Evolutionary conservation across 2,113 vertebrate species (phyloP).

Genomic region (Amphiprion ocellaris): DNA sequence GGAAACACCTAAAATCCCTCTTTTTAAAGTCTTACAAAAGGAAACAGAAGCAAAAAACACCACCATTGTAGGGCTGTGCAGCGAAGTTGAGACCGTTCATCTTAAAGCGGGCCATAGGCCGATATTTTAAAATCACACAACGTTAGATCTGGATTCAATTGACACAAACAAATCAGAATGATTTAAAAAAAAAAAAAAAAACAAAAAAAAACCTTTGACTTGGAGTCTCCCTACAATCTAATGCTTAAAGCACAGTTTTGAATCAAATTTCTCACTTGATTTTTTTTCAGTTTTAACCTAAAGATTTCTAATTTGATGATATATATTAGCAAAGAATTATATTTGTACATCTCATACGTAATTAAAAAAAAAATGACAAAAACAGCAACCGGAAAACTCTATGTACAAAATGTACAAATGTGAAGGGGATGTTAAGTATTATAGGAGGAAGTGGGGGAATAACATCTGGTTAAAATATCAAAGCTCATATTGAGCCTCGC

Average conservation of each 20-base stretch:
- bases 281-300: constrained; percentile 66
- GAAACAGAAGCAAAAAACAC: constrained; percentile 69
- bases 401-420: constrained; percentile 87
- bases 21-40: constrained; percentile 78
- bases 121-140: constrained; percentile 72
- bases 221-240: constrained; percentile 73
- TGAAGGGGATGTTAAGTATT: constrained; percentile 58
- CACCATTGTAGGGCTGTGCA: constrained; percentile 89
- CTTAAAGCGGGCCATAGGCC: constrained; percentile 77
- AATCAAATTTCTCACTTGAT: constrained; percentile 79
- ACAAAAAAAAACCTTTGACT: constrained; percentile 32
- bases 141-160: constrained; percentile 78
- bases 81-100: constrained; percentile 83
- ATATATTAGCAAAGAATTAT: constrained; percentile 89
- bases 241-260: constrained; percentile 78
- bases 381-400: constrained; percentile 82
- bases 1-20: constrained; percentile 91
- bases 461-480: constrained; percentile 63
- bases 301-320: constrained; percentile 79
- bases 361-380: constrained; percentile 65
- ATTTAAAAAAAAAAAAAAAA: constrained; percentile 19
- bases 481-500: constrained; percentile 51
- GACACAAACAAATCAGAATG: constrained; percentile 69
- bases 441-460: constrained; percentile 33
- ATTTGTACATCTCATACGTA: constrained; percentile 85